Percentiles rank a stretch among this genome's conserved stretches.
These are phyloP conservation scores for Blera fallax DNA, from an alignment of 2,888 invertebrate genomes.

Conservation along the genomic window DNA sequence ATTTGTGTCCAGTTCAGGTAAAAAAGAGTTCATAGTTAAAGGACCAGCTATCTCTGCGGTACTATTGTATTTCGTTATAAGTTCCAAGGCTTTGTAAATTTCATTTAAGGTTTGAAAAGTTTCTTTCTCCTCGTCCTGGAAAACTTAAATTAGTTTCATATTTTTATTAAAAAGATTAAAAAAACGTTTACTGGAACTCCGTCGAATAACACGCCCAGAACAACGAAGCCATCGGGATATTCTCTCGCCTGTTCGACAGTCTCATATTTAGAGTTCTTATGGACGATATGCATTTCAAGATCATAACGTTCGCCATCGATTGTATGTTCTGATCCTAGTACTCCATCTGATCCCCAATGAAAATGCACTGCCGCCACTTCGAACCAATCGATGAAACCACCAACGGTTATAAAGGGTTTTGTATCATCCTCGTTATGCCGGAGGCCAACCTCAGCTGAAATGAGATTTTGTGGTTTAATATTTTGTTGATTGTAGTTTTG, in stretches of 20 bases:
- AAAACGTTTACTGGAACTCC: constrained; percentile 76
- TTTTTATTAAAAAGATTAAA: neutral
- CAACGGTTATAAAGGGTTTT: constrained; percentile 76
- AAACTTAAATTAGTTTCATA: neutral
- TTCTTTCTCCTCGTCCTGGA: constrained; percentile 72
- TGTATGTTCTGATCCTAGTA: constrained; percentile 84
- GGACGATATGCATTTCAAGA: constrained; percentile 87
- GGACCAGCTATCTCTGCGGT: constrained; percentile 73
- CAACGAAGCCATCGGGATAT: constrained; percentile 84
- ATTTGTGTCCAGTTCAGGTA: constrained; percentile 76
- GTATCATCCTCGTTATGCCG: constrained; percentile 75
- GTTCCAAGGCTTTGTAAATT: constrained; percentile 74
- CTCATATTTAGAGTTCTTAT: constrained; percentile 84
- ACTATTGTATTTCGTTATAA: constrained; percentile 75
- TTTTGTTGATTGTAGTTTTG: neutral
- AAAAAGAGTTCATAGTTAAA: constrained; percentile 76
- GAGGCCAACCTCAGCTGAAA: constrained; percentile 76
- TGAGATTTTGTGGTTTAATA: neutral
- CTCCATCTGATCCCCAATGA: constrained; percentile 88
- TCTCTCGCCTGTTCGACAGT: constrained; percentile 82
- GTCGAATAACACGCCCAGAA: constrained; percentile 85
- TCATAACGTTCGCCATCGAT: constrained; percentile 82
- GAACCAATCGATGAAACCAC: constrained; percentile 74
- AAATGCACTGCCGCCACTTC: constrained; percentile 82
- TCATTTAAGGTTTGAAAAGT: constrained; percentile 74